Base-by-base conservation (phyloP, 2,113 vertebrate genomes). In the Chaetops frenatus region DNA sequence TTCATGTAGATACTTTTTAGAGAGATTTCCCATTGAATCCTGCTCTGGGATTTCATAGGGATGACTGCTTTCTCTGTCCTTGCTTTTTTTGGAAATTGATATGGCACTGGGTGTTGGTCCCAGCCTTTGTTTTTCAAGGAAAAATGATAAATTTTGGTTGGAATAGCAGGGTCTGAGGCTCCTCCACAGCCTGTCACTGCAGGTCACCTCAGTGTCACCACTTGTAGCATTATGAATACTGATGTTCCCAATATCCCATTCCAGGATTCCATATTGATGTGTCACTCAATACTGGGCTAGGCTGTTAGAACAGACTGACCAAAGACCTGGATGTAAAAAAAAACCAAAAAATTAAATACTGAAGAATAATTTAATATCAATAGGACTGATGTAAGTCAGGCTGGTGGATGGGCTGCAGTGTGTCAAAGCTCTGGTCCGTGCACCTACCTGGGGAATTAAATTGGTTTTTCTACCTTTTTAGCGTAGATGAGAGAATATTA, bases 21-120 rank as follows among this genome's bases (percentile, higher is more conserved):
- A 45, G 42, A 51, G 45, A n/a, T 35, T 81, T 77, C 45, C 56
- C 42, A 8, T 14, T 54, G 18, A 69, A 90, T 56, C 48, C 56
- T 40, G 15, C 10, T 51, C 15, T 51, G 45, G 35, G 47, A 17
- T 48, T 84, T 36, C 48, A 24, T 22, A 35, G 23, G 58, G 50
- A 36, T 2, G 2, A 20, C 36, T n/a, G 17, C 44, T 81, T 57
- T 20, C 3, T 48, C 47, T 71, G 22, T 15, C 21, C 28, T 60
- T n/a, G n/a, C 3, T 56, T 42, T 28, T 7, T 42, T 28, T 6
- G 2, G 1, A 2, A 29, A 14, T 51, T 15, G 27, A 13, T 29
- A 7, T 19, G n/a, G 42, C 33, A 2, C 3, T 42, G 42, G 7
- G 15, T n/a, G 31, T 21, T 2, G n/a, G 17, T 29, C 12, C 16